Percentiles rank a stretch among this genome's conserved stretches.
Conservation (phyloP, 2,113 vertebrate genomes). For the Nettapus auritus region DNA sequence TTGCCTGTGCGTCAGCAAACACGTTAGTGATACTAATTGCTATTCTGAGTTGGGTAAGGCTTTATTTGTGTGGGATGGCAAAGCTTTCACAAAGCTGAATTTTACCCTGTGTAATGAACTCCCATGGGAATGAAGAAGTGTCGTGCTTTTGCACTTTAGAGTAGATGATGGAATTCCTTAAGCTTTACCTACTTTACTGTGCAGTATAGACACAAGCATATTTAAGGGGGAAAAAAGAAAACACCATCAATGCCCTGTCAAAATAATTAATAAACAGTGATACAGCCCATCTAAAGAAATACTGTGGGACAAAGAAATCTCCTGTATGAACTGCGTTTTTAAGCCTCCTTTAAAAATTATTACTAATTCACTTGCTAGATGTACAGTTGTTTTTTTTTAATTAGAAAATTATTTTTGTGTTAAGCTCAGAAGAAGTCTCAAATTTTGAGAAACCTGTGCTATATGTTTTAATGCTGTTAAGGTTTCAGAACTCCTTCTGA, state of each 20-base stretch:
- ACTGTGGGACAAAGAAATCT: not conserved
- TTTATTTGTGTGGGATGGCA: conserved; percentile 48
- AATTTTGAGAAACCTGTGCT: not conserved
- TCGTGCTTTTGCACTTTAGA: not conserved
- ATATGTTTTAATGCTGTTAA: not conserved
- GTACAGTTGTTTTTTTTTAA: not conserved
- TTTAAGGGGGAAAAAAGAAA: not conserved
- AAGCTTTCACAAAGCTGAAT: not conserved
- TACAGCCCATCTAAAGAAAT: not conserved
- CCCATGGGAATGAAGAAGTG: not conserved
- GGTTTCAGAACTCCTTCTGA: not conserved
- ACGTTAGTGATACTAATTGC: conserved; percentile 35
- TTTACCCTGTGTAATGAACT: conserved; percentile 25
- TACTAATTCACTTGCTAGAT: not conserved
- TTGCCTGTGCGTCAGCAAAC: not conserved
- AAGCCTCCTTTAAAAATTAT: not conserved
- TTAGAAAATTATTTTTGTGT: not conserved
- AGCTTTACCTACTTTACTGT: conserved; percentile 22
- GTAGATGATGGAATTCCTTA: conserved; percentile 2
- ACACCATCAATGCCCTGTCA: accelerated
- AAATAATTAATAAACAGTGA: conserved; percentile 29
- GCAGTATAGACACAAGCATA: not conserved
- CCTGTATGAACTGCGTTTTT: not conserved
- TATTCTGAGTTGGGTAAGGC: not conserved
- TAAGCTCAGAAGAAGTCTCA: not conserved